Evolutionary conservation across 2,888 invertebrate genomes (phyloP).

Genomic region (Priocnemis perturbator): DNA sequence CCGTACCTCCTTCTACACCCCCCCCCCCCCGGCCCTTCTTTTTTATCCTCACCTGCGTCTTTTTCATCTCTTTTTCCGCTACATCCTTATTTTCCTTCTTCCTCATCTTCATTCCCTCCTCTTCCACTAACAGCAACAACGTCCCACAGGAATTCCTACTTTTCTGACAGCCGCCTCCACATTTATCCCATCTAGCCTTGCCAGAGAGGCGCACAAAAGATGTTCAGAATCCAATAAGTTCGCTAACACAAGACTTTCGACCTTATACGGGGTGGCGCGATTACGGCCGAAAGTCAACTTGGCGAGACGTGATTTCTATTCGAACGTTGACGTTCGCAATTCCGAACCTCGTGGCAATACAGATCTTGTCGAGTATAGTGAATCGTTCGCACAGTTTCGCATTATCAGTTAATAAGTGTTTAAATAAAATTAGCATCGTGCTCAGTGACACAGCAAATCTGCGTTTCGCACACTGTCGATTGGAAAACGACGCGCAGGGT

Average conservation of each 20-base stretch:
- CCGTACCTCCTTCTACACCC: slow-evolving; percentile 11
- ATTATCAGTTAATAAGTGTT: too few species aligned
- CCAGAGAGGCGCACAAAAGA: slow-evolving; percentile 62
- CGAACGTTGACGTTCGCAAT: too few species aligned
- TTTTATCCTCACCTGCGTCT: slow-evolving; percentile 15
- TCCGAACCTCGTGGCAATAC: too few species aligned
- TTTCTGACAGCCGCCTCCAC: slow-evolving; percentile 61
- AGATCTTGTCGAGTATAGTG: too few species aligned
- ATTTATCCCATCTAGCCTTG: slow-evolving; percentile 62
- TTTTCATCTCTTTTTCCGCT: slow-evolving; percentile 26
- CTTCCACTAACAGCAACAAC: slow-evolving; percentile 38
- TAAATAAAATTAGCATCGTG: too few species aligned
- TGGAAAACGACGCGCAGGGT: too few species aligned
- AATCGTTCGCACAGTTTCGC: too few species aligned
- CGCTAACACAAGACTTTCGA: slow-evolving; percentile 53
- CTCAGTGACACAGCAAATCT: too few species aligned
- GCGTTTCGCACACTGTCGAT: too few species aligned
- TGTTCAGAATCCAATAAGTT: slow-evolving; percentile 64
- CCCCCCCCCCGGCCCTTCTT: too few species aligned
- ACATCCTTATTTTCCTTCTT: background rate
- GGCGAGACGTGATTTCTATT: background rate
- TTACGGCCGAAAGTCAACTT: background rate
- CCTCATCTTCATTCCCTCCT: slow-evolving; percentile 16
- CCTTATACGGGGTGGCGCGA: slow-evolving; percentile 14
- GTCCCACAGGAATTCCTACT: slow-evolving; percentile 61